phyloP scores from a whole-genome alignment of 53 echinoderm and acorn worm species.

The Apostichopus leukothele region DNA sequence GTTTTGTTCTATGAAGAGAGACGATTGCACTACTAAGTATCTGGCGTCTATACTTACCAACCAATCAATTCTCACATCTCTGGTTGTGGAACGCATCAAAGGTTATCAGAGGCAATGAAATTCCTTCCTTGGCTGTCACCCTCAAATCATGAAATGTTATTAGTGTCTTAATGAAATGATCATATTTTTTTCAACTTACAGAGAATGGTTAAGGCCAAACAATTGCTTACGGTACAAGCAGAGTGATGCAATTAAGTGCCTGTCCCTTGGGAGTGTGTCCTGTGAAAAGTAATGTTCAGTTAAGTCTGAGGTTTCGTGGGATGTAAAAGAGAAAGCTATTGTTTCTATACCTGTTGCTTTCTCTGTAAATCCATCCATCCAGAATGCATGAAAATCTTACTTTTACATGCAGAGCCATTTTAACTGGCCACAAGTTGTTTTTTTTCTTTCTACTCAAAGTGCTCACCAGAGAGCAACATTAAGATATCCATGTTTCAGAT shows the following conservation, averaged over 20 bases:
- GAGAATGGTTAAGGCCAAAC: slow-evolving; percentile 31
- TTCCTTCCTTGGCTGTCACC: slow-evolving; percentile 42
- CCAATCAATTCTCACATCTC: slow-evolving; percentile 44
- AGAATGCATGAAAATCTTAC: background rate
- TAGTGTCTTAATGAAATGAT: slow-evolving; percentile 38
- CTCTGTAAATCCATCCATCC: background rate
- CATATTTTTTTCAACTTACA: background rate
- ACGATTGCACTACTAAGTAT: background rate
- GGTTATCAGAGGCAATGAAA: slow-evolving; percentile 36
- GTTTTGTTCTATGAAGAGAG: background rate
- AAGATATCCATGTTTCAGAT: too few species aligned
- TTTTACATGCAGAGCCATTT: slow-evolving; percentile 1
- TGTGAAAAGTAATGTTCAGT: slow-evolving; percentile 37
- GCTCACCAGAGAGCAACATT: background rate
- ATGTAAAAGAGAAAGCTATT: slow-evolving; percentile 7
- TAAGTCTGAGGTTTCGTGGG: background rate
- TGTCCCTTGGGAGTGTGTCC: slow-evolving; percentile 23
- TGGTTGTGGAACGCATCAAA: slow-evolving; percentile 34
- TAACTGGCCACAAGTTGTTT: background rate
- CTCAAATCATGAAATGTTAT: slow-evolving; percentile 44
- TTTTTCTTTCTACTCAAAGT: background rate
- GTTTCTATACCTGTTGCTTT: background rate
- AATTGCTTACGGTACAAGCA: slow-evolving; percentile 15
- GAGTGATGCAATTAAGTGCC: background rate
- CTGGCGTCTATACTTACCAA: slow-evolving; percentile 36